Evolutionary conservation across 2,888 invertebrate genomes (phyloP).

Genomic region (Frankliniella fusca): DNA sequence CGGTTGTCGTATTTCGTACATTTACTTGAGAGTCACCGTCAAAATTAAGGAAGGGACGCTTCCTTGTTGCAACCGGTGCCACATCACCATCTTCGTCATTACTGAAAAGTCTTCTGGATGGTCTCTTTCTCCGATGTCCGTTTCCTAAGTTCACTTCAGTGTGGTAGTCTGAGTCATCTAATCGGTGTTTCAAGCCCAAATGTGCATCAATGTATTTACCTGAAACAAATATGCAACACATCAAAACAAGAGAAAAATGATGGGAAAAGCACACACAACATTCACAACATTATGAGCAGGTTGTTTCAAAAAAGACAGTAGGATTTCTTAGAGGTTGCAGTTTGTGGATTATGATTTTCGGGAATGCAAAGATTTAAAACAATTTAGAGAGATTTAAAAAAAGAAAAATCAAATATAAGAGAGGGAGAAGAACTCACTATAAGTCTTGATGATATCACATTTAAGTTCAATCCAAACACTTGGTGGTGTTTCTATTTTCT

Average conservation of each 20-base stretch:
- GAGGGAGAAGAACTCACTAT: background rate
- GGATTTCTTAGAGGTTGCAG: background rate
- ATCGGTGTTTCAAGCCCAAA: background rate
- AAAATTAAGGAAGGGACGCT: no score
- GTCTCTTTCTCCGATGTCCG: background rate
- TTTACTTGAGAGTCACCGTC: no score
- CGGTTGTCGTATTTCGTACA: no score
- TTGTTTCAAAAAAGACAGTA: background rate
- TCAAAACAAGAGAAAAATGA: background rate
- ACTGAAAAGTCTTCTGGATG: background rate
- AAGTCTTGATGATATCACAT: background rate
- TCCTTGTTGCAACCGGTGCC: no score
- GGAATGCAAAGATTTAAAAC: background rate
- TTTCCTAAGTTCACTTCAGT: background rate
- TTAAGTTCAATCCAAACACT: background rate
- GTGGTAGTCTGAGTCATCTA: background rate
- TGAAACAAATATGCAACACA: background rate
- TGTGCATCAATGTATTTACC: background rate
- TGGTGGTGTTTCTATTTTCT: background rate
- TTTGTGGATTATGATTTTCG: no score
- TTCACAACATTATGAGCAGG: background rate
- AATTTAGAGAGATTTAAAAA: background rate
- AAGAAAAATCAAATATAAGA: background rate
- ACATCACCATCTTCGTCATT: background rate
- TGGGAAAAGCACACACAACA: background rate